These are phyloP conservation scores for Odontamblyopus rebecca DNA, from an alignment of 2,797 vertebrate genomes.

Conservation along the genomic window DNA sequence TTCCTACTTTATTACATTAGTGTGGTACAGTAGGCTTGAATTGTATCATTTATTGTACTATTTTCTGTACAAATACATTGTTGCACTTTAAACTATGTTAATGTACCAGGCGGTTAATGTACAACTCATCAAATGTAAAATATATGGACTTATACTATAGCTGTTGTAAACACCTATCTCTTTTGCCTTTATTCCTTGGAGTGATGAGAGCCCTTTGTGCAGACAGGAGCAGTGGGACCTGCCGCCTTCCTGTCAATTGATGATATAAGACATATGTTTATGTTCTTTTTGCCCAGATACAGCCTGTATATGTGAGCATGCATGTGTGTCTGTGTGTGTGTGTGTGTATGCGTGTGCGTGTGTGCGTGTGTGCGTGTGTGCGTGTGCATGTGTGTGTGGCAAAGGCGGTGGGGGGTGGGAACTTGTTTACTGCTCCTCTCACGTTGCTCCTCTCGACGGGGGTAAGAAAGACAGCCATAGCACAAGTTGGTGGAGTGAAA, in stretches of 20 bases:
- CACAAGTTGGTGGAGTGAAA: slow-evolving; percentile 70
- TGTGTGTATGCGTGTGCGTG: slow-evolving; percentile 45
- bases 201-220: slow-evolving; percentile 56
- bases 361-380: slow-evolving; percentile 31
- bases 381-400: slow-evolving; percentile 18
- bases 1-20: not conserved
- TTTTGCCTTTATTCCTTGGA: slow-evolving; percentile 61
- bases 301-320: slow-evolving; percentile 41
- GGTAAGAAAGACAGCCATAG: slow-evolving; percentile 63
- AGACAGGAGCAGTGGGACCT: slow-evolving; percentile 56
- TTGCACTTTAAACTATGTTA: no score
- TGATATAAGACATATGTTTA: slow-evolving; percentile 60
- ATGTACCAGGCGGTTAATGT: not conserved
- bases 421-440: slow-evolving; percentile 77
- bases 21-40: not conserved
- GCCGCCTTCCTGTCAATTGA: slow-evolving; percentile 65
- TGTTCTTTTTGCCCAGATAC: slow-evolving; percentile 78
- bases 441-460: slow-evolving; percentile 69
- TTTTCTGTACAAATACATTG: no score
- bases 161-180: slow-evolving; percentile 44
- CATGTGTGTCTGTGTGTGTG: slow-evolving; percentile 42
- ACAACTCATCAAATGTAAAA: slow-evolving; percentile 7
- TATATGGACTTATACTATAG: slow-evolving; percentile 41
- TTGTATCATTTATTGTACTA: not conserved
- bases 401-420: slow-evolving; percentile 70